phyloP scores from a whole-genome alignment of 2,888 invertebrate genomes.

The Noctua comes region DNA sequence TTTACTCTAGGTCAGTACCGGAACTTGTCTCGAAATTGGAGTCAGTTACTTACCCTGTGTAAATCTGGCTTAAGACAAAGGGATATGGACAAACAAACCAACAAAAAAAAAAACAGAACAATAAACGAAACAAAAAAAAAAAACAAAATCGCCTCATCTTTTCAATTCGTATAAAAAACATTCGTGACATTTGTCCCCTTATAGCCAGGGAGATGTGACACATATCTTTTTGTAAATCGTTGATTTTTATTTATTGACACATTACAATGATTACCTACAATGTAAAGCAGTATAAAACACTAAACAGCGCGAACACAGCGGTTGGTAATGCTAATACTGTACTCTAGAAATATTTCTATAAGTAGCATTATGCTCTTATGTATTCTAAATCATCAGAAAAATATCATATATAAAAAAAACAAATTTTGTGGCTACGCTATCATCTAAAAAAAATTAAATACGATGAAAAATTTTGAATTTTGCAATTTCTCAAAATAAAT shows the following conservation, averaged over 20 bases:
- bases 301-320: conserved; percentile 28
- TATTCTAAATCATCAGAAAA: conserved; percentile 3
- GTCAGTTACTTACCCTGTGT: too few species aligned
- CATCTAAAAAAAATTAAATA: too few species aligned
- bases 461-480: too few species aligned
- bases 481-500: too few species aligned
- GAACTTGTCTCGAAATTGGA: too few species aligned
- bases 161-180: neutral
- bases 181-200: neutral
- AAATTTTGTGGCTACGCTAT: too few species aligned
- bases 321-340: conserved; percentile 27
- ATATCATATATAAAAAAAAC: too few species aligned
- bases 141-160: neutral
- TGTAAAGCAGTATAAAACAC: conserved; percentile 41
- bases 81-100: too few species aligned
- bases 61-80: neutral
- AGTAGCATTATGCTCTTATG: conserved; percentile 4
- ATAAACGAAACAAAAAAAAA: too few species aligned
- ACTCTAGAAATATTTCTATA: conserved; percentile 28
- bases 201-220: conserved; percentile 1
- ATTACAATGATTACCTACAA: conserved; percentile 39
- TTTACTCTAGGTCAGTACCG: too few species aligned
- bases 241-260: conserved; percentile 49
- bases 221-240: conserved; percentile 21
- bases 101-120: too few species aligned